A percentile compares a stretch with the other conserved stretches of the same genome.
phyloP scores from a whole-genome alignment of 2,113 vertebrate genomes.

The Sorex araneus region DNA sequence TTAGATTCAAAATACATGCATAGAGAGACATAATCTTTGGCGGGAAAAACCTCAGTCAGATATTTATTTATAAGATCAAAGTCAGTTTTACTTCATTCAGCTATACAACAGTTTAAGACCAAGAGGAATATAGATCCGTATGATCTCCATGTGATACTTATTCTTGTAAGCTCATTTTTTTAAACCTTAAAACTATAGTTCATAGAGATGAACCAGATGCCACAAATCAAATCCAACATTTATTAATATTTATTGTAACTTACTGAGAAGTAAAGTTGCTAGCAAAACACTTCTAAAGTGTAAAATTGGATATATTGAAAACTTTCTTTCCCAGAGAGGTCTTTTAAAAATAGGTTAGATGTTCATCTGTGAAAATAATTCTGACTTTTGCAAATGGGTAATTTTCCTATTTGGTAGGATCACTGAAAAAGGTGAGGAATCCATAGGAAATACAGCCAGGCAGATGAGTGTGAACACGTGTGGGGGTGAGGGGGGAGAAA shows the following conservation, averaged over 20 bases:
- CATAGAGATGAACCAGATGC: slow-evolving; percentile 68
- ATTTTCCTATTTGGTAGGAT: background rate
- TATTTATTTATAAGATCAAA: slow-evolving; percentile 58
- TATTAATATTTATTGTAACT: slow-evolving; percentile 34
- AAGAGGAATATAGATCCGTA: background rate
- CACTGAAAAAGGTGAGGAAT: background rate
- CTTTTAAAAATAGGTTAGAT: slow-evolving; percentile 57
- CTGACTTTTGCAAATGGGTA: slow-evolving; percentile 42
- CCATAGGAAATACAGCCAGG: background rate
- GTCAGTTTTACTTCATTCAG: slow-evolving; percentile 62
- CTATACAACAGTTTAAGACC: slow-evolving; percentile 25
- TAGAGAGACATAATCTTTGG: slow-evolving; percentile 38
- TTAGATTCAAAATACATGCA: slow-evolving; percentile 57
- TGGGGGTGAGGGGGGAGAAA: background rate
- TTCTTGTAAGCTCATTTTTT: slow-evolving; percentile 48
- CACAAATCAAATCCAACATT: slow-evolving; percentile 57
- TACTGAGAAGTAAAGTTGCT: slow-evolving; percentile 53
- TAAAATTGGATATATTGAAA: slow-evolving; percentile 50
- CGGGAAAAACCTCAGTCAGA: slow-evolving; percentile 38
- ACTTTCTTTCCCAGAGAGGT: slow-evolving; percentile 29
- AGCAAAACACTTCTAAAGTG: slow-evolving; percentile 34
- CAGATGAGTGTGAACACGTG: background rate
- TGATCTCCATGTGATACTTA: slow-evolving; percentile 54
- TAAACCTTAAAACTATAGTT: slow-evolving; percentile 54
- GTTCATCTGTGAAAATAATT: slow-evolving; percentile 46